Percentiles rank a stretch among this genome's conserved stretches.
Evolutionary conservation across 2,888 invertebrate species (phyloP).

Genomic region (Microdon myrmicae): DNA sequence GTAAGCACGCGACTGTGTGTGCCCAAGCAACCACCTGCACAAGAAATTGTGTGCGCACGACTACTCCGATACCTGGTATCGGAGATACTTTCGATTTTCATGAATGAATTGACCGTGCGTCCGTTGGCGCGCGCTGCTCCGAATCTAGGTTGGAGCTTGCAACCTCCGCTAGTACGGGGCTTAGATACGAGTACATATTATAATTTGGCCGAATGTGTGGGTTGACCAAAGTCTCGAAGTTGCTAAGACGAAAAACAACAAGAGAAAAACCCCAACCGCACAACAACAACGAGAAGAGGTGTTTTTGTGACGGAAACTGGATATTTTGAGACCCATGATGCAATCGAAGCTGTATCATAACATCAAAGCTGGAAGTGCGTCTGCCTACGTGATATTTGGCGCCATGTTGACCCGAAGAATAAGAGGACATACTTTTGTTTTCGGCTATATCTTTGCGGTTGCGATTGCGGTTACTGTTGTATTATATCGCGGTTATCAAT

Average conservation of each 20-base stretch:
- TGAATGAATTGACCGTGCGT: slow-evolving; percentile 43
- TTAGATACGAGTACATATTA: slow-evolving; percentile 30
- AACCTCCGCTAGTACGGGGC: slow-evolving; percentile 25
- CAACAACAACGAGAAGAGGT: slow-evolving; percentile 40
- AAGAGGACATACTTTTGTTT: too few relatives aligned
- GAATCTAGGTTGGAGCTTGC: slow-evolving; percentile 13
- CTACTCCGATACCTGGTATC: slow-evolving; percentile 3
- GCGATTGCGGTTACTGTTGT: too few relatives aligned
- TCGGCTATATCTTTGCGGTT: too few relatives aligned
- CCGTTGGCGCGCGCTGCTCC: too few relatives aligned
- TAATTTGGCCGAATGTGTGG: slow-evolving; percentile 22
- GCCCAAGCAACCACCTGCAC: too few relatives aligned
- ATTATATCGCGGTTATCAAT: too few relatives aligned
- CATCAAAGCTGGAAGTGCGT: slow-evolving; percentile 29
- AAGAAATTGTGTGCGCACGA: background rate
- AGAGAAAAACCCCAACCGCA: too few relatives aligned
- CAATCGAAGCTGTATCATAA: slow-evolving; percentile 22
- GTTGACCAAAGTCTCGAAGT: too few relatives aligned
- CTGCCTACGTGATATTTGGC: slow-evolving; percentile 38
- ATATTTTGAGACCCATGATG: slow-evolving; percentile 45
- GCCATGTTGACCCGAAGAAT: slow-evolving; percentile 11
- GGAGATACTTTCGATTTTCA: slow-evolving; percentile 40
- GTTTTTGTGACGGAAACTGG: slow-evolving; percentile 40
- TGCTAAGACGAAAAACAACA: too few relatives aligned
- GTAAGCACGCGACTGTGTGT: too few relatives aligned